Evolutionary conservation across 2,888 invertebrate genomes (phyloP), one percentile per base, ranked within the genome.

Genomic region (Meta bourneti): DNA sequence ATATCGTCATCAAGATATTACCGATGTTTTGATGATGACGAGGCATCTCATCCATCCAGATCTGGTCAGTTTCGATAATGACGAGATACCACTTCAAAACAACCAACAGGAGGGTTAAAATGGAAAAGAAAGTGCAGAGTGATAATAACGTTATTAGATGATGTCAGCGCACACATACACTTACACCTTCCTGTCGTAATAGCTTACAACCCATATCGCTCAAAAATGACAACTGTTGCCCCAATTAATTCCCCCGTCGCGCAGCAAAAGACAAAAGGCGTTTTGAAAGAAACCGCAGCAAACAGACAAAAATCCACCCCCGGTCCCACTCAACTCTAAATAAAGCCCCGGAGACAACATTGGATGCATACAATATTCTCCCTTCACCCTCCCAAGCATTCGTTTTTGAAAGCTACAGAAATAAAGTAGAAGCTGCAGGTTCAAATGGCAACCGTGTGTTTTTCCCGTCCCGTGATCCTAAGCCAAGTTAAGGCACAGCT

Each of bases 401-500:
- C 82, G 61, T 69, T 72, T 74, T 75, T 48, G 52, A 34, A 82
- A 91, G 86, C 81, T 87, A 91, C 91, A 91, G 91, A 87, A 91
- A 91, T 91, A 91, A 91, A 91, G 77, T 87, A 87, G 91, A 87
- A 16, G 78, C 91, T 83, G 69, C 75, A 78, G 87, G 91, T 91
- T 91, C 91, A 77, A 87, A 91, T 91, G 91, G 91, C 91, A 91
- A 83, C 51, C 89, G 70, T 75, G 84, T 89, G 72, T 89, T 89
- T 86, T 91, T 87, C 87, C 82, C 86, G 75, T 19, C 74, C 80
- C 79, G 20, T n/a, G 77, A 70, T 82, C 74, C 89, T 91, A 86
- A 80, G 86, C 90, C 91, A 91, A 91, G 91, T 91, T 91, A 91
- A 91, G 91, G 91, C 91, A 91, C 78, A 54, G 72, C 51, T 71